phyloP scores from a whole-genome alignment of 2,888 invertebrate genomes.

The Sphinx pinastri region DNA sequence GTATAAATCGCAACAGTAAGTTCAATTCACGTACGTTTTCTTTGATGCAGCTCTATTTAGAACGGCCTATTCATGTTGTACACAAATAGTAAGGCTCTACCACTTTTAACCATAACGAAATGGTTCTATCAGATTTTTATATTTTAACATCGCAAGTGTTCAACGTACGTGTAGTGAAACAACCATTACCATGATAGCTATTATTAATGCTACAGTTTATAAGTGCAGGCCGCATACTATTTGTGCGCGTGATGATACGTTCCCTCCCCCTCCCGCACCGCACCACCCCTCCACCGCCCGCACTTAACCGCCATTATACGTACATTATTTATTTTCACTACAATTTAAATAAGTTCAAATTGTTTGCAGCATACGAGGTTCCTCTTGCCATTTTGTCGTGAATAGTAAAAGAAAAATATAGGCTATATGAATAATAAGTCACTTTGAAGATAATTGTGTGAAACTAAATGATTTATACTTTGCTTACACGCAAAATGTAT shows the following conservation, averaged over 20 bases:
- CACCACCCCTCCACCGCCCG: neutral
- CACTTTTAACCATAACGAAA: too few relatives aligned
- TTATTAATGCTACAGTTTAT: conserved; percentile 2
- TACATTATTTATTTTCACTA: conserved; percentile 25
- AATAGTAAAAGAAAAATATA: neutral
- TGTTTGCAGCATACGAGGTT: neutral
- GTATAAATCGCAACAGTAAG: too few relatives aligned
- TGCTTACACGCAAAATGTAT: too few relatives aligned
- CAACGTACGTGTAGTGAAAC: neutral
- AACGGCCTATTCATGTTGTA: too few relatives aligned
- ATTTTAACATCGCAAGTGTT: too few relatives aligned
- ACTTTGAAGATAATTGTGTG: neutral
- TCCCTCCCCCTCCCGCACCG: neutral
- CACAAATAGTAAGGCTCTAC: too few relatives aligned
- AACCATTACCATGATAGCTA: neutral
- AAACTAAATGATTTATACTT: neutral
- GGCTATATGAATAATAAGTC: neutral
- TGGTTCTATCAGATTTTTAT: too few relatives aligned
- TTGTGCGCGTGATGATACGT: neutral
- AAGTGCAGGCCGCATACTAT: conserved; percentile 7
- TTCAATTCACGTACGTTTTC: too few relatives aligned
- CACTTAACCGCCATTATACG: conserved; percentile 25
- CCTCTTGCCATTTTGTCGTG: neutral
- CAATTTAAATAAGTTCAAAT: conserved; percentile 10
- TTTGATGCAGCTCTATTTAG: too few relatives aligned